Percentiles rank a stretch among this genome's conserved stretches.
Conservation (phyloP, 2,888 invertebrate genomes). For the Melikaiella ostensackeni region DNA sequence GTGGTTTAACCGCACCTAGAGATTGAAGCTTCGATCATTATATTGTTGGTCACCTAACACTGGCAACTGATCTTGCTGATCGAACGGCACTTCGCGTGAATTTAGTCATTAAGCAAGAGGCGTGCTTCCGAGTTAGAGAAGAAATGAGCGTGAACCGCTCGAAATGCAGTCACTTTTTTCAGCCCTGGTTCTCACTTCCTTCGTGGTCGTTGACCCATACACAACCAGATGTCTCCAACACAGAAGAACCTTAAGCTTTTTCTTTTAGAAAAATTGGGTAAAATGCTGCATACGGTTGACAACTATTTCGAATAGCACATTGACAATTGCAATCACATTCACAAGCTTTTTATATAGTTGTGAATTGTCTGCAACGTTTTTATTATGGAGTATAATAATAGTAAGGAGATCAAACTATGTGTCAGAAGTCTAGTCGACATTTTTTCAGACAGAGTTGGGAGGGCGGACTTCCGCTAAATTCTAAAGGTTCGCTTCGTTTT, state of each 20-base stretch:
- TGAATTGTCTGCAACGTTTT: too few relatives aligned
- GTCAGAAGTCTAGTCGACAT: too few relatives aligned
- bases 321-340: too few relatives aligned
- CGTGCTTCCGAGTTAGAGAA: slow-evolving; percentile 12
- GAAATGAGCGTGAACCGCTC: neutral
- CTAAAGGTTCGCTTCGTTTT: too few relatives aligned
- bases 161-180: slow-evolving; percentile 17
- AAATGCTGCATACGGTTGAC: neutral
- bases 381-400: too few relatives aligned
- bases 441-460: too few relatives aligned
- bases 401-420: too few relatives aligned
- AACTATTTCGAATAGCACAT: too few relatives aligned
- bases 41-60: slow-evolving; percentile 45
- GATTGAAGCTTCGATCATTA: slow-evolving; percentile 50
- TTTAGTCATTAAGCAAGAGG: slow-evolving; percentile 43
- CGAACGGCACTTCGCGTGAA: slow-evolving; percentile 55
- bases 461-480: too few relatives aligned
- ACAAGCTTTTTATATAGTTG: too few relatives aligned
- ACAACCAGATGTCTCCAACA: neutral
- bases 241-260: neutral
- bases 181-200: neutral
- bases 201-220: neutral
- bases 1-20: slow-evolving; percentile 31
- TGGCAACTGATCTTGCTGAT: slow-evolving; percentile 50
- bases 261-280: neutral